Evolutionary conservation across 2,888 invertebrate species (phyloP).

Genomic region (Uloborus plumipes): DNA sequence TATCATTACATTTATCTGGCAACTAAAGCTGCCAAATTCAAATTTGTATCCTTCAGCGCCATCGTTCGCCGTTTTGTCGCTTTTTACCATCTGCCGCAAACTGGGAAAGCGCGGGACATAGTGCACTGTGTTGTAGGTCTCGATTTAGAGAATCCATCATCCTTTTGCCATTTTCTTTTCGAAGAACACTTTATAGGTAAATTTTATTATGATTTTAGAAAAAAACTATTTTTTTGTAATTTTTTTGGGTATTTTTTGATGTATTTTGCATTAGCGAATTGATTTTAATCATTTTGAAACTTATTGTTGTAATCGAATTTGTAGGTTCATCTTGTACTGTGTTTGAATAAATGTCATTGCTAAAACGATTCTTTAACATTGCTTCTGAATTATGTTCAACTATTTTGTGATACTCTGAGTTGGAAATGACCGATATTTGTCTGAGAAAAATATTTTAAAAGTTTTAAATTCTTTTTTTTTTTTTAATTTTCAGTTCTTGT

Average conservation of each 20-base stretch:
- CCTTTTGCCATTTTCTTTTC: slow-evolving; percentile 52
- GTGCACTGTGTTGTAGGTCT: background rate
- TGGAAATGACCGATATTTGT: too few species aligned
- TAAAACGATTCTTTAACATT: too few species aligned
- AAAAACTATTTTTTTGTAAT: background rate
- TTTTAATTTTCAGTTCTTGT: too few species aligned
- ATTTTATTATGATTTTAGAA: background rate
- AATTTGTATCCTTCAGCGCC: slow-evolving; percentile 55
- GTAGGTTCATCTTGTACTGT: too few species aligned
- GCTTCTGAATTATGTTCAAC: too few species aligned
- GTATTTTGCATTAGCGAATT: background rate
- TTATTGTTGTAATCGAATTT: background rate
- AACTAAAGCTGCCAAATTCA: slow-evolving; percentile 52
- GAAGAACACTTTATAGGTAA: slow-evolving; percentile 31
- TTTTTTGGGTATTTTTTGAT: background rate
- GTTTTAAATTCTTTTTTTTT: too few species aligned
- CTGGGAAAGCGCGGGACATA: slow-evolving; percentile 47
- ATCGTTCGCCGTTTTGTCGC: slow-evolving; percentile 15
- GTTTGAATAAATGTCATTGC: too few species aligned
- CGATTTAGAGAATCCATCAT: slow-evolving; percentile 11
- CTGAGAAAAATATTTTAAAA: too few species aligned
- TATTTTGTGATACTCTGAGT: too few species aligned
- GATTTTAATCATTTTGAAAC: background rate
- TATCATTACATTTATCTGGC: slow-evolving; percentile 39
- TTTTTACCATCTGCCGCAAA: slow-evolving; percentile 37